These are phyloP conservation scores for Poeciliopsis gracilis DNA, from an alignment of 2,797 vertebrate genomes.

Conservation along the genomic window DNA sequence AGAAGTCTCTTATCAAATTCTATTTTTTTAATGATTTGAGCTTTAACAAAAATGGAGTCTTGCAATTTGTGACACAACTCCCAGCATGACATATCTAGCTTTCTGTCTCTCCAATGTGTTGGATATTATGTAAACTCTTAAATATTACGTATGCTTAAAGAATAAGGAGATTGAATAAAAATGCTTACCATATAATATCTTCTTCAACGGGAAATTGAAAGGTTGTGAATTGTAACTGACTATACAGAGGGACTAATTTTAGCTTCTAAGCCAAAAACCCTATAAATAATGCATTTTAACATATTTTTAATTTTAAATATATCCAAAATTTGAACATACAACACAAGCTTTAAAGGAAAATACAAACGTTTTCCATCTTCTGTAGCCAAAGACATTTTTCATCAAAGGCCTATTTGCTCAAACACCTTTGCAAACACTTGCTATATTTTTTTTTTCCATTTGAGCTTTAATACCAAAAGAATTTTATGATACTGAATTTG, in stretches of 20 bases:
- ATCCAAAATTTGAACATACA: not conserved
- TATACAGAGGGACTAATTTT: not conserved
- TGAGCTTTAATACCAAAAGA: not conserved
- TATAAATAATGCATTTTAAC: not conserved
- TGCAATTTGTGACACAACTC: not conserved
- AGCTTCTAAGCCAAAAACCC: not conserved
- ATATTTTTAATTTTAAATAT: not conserved
- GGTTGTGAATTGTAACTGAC: not conserved
- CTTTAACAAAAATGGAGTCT: not conserved
- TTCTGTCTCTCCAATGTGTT: not conserved
- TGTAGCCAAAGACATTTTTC: not conserved
- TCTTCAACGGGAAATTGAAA: not conserved
- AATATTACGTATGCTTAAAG: not conserved
- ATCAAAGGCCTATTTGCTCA: not conserved
- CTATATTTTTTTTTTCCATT: not conserved
- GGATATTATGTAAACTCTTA: not conserved
- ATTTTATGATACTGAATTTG: not conserved
- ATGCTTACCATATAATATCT: not conserved
- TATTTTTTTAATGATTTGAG: not conserved
- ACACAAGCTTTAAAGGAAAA: not conserved
- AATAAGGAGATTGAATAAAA: not conserved
- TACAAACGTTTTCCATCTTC: not conserved
- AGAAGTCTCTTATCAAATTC: not conserved
- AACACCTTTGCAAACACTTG: not conserved
- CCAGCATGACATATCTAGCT: not conserved